A percentile compares a stretch with the other conserved stretches of the same genome.
These are phyloP conservation scores for Anhinga anhinga DNA, from an alignment of 2,113 vertebrate genomes.

Conservation along the genomic window DNA sequence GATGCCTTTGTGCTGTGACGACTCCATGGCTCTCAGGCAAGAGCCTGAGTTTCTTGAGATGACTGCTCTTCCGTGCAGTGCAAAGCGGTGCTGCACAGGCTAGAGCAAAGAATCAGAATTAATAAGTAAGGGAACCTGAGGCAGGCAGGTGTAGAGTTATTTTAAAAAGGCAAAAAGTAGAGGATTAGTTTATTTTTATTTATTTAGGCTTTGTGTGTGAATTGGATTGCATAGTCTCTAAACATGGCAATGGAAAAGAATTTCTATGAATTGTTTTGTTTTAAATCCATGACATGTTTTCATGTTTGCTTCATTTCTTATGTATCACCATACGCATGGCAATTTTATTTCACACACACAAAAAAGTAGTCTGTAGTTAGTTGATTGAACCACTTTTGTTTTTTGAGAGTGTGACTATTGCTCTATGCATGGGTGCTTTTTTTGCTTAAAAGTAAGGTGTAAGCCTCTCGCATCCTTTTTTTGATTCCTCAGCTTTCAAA, in stretches of 20 bases:
- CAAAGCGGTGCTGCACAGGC: background rate
- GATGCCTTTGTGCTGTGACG: background rate
- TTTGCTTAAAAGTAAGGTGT: background rate
- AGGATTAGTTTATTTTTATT: background rate
- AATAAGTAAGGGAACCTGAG: background rate
- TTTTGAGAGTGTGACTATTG: background rate
- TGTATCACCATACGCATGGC: background rate
- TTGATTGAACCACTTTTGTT: background rate
- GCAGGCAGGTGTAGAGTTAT: background rate
- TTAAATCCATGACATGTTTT: background rate
- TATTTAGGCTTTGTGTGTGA: background rate
- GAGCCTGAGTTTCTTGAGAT: background rate
- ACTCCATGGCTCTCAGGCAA: background rate
- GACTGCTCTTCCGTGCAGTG: fast-evolving
- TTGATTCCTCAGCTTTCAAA: background rate
- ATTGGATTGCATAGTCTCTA: background rate
- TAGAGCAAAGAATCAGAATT: background rate
- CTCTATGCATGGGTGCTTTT: background rate
- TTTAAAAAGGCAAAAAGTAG: background rate
- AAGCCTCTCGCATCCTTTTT: background rate
- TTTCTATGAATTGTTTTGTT: background rate
- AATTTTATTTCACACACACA: background rate
- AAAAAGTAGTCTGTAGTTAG: background rate
- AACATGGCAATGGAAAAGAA: background rate
- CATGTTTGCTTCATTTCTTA: background rate